Conservation (phyloP, 1,140 invertebrate genomes). For the Caenorhabditis latens region DNA sequence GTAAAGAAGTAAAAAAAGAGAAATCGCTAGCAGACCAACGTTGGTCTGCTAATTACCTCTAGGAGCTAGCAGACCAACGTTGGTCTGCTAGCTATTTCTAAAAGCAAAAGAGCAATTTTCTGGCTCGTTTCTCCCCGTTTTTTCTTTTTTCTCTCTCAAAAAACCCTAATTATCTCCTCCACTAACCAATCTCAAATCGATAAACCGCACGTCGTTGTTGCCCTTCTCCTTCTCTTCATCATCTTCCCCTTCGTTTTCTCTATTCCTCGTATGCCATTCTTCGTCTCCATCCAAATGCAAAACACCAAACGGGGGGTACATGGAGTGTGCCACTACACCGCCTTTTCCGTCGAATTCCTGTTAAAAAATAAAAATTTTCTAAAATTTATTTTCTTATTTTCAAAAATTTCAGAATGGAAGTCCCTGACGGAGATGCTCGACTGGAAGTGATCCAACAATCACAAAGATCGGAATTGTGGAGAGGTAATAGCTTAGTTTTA, state of each 20-base stretch:
- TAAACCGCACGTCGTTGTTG: background rate
- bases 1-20: background rate
- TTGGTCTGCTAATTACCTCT: too few species aligned
- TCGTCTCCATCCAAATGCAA: slow-evolving; percentile 40
- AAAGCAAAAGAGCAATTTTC: background rate
- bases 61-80: too few species aligned
- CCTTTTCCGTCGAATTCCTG: slow-evolving; percentile 47
- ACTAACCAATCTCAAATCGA: slow-evolving; percentile 21
- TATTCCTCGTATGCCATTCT: slow-evolving; percentile 7
- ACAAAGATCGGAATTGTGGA: background rate
- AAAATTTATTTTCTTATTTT: too few species aligned
- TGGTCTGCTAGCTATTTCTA: background rate
- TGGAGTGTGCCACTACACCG: slow-evolving; percentile 22
- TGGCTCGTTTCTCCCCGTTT: background rate
- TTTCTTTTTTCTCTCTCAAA: background rate
- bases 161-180: too few species aligned
- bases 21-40: background rate
- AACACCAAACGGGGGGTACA: slow-evolving; percentile 34
- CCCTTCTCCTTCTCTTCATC: background rate
- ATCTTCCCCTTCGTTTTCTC: too few species aligned
- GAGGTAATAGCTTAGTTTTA: background rate
- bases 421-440: background rate
- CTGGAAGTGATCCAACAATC: background rate
- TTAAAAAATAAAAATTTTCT: too few species aligned
- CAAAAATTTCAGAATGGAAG: background rate